Conservation (phyloP, 2,888 invertebrate genomes). For the Nudaria mundana region DNA sequence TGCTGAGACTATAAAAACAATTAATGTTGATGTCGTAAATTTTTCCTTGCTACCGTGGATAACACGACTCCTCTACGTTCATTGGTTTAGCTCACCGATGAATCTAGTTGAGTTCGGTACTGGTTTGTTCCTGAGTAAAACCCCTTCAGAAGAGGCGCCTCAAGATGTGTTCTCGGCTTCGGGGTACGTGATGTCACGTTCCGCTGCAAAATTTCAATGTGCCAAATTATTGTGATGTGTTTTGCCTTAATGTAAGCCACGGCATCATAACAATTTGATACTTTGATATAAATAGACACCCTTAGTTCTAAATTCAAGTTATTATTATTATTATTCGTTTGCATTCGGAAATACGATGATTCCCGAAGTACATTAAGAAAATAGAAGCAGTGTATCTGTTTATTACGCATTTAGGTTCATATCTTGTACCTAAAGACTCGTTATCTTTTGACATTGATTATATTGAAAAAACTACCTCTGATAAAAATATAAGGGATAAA, state of each 20-base stretch:
- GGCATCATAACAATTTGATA: slow-evolving; percentile 30
- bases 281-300: too few relatives aligned
- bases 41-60: slow-evolving; percentile 76
- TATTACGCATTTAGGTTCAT: too few relatives aligned
- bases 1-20: slow-evolving; percentile 37
- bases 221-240: slow-evolving; percentile 60
- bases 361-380: too few relatives aligned
- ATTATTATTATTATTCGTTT: too few relatives aligned
- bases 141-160: slow-evolving; percentile 94
- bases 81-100: slow-evolving; percentile 89
- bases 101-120: slow-evolving; percentile 98
- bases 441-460: too few relatives aligned
- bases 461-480: too few relatives aligned
- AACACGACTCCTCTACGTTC: slow-evolving; percentile 50
- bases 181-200: slow-evolving; percentile 80
- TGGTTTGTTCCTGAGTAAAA: slow-evolving; percentile 95
- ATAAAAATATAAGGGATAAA: too few relatives aligned
- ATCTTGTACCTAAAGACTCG: too few relatives aligned
- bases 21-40: slow-evolving; percentile 63
- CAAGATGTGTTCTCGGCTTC: slow-evolving; percentile 83
- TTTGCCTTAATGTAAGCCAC: slow-evolving; percentile 47
- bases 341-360: too few relatives aligned
- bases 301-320: too few relatives aligned
- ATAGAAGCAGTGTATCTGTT: too few relatives aligned
- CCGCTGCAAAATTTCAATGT: slow-evolving; percentile 57